phyloP scores from a whole-genome alignment of 64 coral and sea anemone genomes.

The Montipora sp. region DNA sequence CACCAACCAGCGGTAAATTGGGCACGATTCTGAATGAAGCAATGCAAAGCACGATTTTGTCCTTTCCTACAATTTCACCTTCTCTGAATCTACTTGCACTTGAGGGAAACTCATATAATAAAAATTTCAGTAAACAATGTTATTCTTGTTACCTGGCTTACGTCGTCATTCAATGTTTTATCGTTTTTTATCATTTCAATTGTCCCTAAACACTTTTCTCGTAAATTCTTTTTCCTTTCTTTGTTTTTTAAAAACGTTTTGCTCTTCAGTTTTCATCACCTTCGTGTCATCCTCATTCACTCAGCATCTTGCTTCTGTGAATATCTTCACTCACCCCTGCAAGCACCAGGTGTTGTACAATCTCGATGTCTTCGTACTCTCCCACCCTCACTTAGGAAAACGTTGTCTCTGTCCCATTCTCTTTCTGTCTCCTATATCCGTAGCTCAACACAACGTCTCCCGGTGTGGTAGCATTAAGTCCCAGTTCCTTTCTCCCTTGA shows the following conservation, averaged over 20 bases:
- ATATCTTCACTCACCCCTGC: neutral
- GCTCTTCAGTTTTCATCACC: neutral
- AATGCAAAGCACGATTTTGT: too few species aligned
- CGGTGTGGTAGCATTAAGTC: slow-evolving; percentile 41
- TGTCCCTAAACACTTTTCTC: neutral
- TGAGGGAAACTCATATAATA: too few species aligned
- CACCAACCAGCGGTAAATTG: too few species aligned
- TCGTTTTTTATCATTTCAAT: too few species aligned
- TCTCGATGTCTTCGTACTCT: neutral
- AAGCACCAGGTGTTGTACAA: neutral
- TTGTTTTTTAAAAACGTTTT: neutral
- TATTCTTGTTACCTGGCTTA: too few species aligned
- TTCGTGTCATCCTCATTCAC: neutral
- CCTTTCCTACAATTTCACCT: too few species aligned
- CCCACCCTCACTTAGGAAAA: neutral
- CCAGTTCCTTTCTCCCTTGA: slow-evolving; percentile 63
- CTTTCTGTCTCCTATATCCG: slow-evolving; percentile 44
- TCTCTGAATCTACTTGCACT: too few species aligned
- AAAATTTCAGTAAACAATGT: too few species aligned
- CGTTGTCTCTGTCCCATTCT: neutral
- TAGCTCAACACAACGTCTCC: slow-evolving; percentile 56
- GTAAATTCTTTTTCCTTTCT: neutral
- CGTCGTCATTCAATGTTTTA: too few species aligned
- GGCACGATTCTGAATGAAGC: too few species aligned
- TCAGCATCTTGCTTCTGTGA: neutral